Conservation (phyloP, 2,113 vertebrate species). For the Coturnix japonica region DNA sequence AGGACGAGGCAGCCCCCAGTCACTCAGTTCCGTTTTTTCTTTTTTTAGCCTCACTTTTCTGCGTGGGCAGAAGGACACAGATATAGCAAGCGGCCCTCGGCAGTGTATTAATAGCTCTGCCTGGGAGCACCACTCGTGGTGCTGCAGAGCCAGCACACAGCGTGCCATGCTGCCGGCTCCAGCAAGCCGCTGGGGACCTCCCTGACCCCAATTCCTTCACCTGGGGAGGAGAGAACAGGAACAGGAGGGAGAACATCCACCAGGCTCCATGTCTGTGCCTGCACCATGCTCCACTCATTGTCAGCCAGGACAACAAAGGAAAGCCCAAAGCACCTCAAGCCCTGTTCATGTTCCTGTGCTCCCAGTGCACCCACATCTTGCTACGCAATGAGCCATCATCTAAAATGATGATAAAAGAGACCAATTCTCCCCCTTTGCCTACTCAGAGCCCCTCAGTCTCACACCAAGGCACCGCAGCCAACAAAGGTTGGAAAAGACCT, state of each 20-base stretch:
- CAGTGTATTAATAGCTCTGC: conserved; percentile 46
- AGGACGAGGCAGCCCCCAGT: conserved; percentile 58
- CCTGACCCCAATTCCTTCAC: conserved; percentile 68
- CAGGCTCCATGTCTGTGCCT: background rate
- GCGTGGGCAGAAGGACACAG: conserved; percentile 49
- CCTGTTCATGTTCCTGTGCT: too few species aligned
- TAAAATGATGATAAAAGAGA: fast-evolving
- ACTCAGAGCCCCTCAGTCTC: fast-evolving
- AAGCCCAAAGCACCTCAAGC: background rate
- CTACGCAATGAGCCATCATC: background rate
- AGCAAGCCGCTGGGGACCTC: conserved; percentile 54
- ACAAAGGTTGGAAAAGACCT: background rate
- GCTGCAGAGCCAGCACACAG: conserved; percentile 49
- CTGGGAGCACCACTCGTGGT: background rate
- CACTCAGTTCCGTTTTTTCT: conserved; percentile 11
- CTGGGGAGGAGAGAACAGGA: conserved; percentile 41
- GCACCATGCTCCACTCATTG: fast-evolving
- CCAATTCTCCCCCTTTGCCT: background rate
- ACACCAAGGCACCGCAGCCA: background rate
- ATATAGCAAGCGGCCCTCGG: background rate
- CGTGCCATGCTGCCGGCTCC: background rate
- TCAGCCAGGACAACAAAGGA: fast-evolving
- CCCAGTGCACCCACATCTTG: background rate
- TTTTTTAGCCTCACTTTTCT: conserved; percentile 44
- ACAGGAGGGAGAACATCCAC: background rate